A percentile compares a stretch with the other conserved stretches of the same genome.
Evolutionary conservation across 2,888 invertebrate genomes (phyloP).

Genomic region (Lepidocyrtinus sp.): DNA sequence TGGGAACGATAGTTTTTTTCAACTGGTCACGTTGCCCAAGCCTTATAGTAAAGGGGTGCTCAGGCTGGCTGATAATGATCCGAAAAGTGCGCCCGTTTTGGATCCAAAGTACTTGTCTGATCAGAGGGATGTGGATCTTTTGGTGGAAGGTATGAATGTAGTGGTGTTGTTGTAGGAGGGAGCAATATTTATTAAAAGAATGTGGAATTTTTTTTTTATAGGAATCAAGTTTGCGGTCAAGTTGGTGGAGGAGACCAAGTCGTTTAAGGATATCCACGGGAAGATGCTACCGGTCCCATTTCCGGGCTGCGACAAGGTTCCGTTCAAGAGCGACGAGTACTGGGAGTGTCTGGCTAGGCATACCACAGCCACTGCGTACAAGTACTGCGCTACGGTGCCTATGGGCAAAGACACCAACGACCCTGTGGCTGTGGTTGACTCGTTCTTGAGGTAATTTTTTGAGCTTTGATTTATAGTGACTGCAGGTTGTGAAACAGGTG

Average conservation of each 20-base stretch:
- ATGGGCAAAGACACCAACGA: slow-evolving; percentile 61
- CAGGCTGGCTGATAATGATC: slow-evolving; percentile 56
- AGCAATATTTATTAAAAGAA: too few relatives aligned
- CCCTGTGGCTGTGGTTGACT: slow-evolving; percentile 61
- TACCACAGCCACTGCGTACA: slow-evolving; percentile 60
- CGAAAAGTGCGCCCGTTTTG: slow-evolving; percentile 56
- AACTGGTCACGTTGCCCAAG: slow-evolving; percentile 60
- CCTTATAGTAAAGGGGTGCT: slow-evolving; percentile 55
- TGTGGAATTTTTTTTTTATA: too few relatives aligned
- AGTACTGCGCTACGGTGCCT: slow-evolving; percentile 62
- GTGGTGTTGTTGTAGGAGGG: too few relatives aligned
- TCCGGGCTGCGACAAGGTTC: slow-evolving; percentile 62
- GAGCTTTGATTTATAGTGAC: too few relatives aligned
- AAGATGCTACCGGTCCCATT: slow-evolving; percentile 62
- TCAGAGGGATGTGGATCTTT: slow-evolving; percentile 57
- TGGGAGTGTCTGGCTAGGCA: slow-evolving; percentile 61
- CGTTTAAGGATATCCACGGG: slow-evolving; percentile 61
- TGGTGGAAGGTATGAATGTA: slow-evolving; percentile 62
- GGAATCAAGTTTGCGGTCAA: slow-evolving; percentile 62
- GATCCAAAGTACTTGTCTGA: slow-evolving; percentile 62
- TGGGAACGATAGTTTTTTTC: slow-evolving; percentile 62
- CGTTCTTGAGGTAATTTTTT: slow-evolving; percentile 61
- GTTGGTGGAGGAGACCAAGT: slow-evolving; percentile 59
- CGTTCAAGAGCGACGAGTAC: slow-evolving; percentile 54
- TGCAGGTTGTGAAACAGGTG: not conserved